Base-by-base conservation (phyloP, 2,113 vertebrate genomes). In the Pangasianodon gigas region DNA sequence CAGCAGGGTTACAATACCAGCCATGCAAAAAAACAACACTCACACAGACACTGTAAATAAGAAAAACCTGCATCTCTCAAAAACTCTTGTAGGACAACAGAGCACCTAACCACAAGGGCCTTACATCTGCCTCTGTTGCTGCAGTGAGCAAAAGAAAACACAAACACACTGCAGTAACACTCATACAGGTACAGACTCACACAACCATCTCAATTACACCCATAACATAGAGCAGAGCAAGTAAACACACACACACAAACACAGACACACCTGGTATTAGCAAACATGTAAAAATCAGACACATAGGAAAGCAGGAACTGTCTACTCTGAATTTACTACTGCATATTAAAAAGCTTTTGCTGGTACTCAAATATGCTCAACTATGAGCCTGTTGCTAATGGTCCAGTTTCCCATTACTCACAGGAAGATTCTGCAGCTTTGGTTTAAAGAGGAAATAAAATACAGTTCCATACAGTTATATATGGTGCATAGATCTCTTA, bases 101-200 rank as follows among this genome's bases (percentile, higher is more conserved):
- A 90, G 60, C 80, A 91, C 62, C 32, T 80, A 88, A 54, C 84
- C 21, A 83, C 69, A 86, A 41, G 60, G 88, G 56, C 90, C 79
- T 91, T 90, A 24, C 92, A 94, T 90, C 91, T 92, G 91, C 91
- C 82, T 92, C 88, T 86, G 91, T 90, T 93, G 92, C 82, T 89
- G 91, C 90, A 92, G 87, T 83, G 86, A 93, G 83, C 89, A 88
- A 91, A 89, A 80, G 7, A 81, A 91, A 85, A 90, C 91, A 90
- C 87, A 91, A 86, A 93, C 65, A 90, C 65, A 52, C 79, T 21
- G 19, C 46, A 74, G 60, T 48, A 88, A 75, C 82, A 60, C 44
- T 71, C 65, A 51, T 44, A 74, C 77, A 88, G 41, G 52, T 83
- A 87, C 26, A 3, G 62, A 51, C 79, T 41, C 82, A 81, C n/a